Conservation (phyloP, 2,888 invertebrate species). For the Octodonta nipae region DNA sequence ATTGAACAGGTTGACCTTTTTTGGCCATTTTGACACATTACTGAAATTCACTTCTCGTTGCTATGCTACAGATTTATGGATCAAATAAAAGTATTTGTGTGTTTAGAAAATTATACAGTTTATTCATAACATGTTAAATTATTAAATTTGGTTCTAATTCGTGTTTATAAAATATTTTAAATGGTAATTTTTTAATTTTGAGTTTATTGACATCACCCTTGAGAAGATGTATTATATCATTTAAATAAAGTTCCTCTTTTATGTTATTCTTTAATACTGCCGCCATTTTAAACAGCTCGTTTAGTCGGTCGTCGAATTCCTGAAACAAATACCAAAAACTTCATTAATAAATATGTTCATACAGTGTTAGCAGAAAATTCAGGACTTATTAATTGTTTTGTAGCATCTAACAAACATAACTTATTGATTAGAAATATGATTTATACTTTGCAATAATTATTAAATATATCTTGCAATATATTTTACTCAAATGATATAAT, state of each 20-base stretch:
- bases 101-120: too few species aligned
- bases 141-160: constrained; percentile 14
- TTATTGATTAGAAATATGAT: too few species aligned
- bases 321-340: too few species aligned
- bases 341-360: too few species aligned
- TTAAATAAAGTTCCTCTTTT: constrained; percentile 39
- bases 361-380: too few species aligned
- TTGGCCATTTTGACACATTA: constrained; percentile 45
- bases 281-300: constrained; percentile 34
- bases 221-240: constrained; percentile 43
- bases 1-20: constrained; percentile 60
- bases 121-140: constrained; percentile 12
- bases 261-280: constrained; percentile 38
- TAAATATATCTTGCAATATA: too few species aligned
- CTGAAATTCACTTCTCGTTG: constrained; percentile 5
- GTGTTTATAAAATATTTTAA: constrained; percentile 18
- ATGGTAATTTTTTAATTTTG: constrained; percentile 24
- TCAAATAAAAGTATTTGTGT: too few species aligned
- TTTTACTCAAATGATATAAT: too few species aligned
- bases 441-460: too few species aligned
- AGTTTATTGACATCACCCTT: constrained; percentile 37
- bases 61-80: constrained; percentile 2
- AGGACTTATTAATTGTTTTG: too few species aligned
- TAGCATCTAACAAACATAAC: too few species aligned
- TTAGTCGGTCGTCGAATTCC: constrained; percentile 25